Base-by-base conservation (phyloP, 2,797 vertebrate genomes). In the Myiotriccus ornatus region DNA sequence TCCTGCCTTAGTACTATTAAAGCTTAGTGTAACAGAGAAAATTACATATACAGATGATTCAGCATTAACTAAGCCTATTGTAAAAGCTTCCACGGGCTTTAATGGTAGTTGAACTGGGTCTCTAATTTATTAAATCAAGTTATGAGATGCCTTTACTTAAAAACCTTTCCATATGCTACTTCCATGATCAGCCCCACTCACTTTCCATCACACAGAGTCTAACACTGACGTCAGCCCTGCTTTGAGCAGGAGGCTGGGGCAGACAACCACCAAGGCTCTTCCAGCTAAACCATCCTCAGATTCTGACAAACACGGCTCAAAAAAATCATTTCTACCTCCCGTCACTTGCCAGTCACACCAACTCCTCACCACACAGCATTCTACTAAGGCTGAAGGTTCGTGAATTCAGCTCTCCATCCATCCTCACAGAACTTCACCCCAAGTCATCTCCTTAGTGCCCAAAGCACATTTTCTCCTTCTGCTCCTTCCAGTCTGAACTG, bases 91-190 rank as follows among this genome's bases (percentile, higher is more conserved):
- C n/a, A 65, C 22, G 67, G 35, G n/a, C 60, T 86, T 62, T 68
- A 64, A 69, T 10, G 30, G 46, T 10, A 65, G 53, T 2, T 60
- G 37, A 91, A 84, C 15, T n/a, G 16, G 44, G 62, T 14, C 49
- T 75, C 64, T 5, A 2, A 68, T 62, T 68, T 94, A 90, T 68
- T 77, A 78, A 70, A 74, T 43, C 63, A 79, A 69, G 44, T 68
- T 91, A 75, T 30, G 67, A 71, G 64, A 75, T 50, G 20, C 49
- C 86, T 86, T 84, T 65, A 71, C 62, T 88, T 78, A 57, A 71
- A 93, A 93, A 24, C 6, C 43, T 78, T 50, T 35, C 73, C 62
- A 91, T 64, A 77, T 25, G 44, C 49, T 68, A 52, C 35, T 32
- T 71, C 56, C 53, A 53, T 1, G 9, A 50, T 55, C 65, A 76